Conservation (phyloP, 1,140 invertebrate species). For the Drosophila sturtevanti region DNA sequence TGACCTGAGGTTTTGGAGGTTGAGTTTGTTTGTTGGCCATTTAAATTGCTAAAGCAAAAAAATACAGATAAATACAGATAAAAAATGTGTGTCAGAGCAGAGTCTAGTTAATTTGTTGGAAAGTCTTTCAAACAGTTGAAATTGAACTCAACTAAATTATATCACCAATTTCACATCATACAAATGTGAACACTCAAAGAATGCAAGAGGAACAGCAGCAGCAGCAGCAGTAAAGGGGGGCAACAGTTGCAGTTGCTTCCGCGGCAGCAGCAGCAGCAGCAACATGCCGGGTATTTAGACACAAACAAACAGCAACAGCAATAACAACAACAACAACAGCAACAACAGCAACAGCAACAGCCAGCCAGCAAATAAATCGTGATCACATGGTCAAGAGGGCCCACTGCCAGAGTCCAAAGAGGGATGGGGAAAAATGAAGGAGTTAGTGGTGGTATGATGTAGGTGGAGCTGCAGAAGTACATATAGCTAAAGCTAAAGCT, state of each 20-base stretch:
- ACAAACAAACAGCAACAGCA: conserved; percentile 57
- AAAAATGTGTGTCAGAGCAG: neutral
- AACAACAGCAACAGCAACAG: conserved; percentile 44
- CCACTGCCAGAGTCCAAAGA: conserved; percentile 12
- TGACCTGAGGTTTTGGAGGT: neutral
- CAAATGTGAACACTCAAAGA: neutral
- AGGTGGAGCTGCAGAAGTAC: conserved; percentile 11
- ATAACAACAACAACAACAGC: conserved; percentile 44
- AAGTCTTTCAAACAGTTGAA: neutral
- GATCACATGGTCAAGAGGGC: conserved; percentile 82
- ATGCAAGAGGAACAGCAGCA: conserved; percentile 1
- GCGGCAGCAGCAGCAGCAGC: conserved; percentile 59
- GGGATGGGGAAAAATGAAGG: neutral
- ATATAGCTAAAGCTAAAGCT: neutral
- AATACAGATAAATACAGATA: neutral
- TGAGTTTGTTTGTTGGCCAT: neutral
- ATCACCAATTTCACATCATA: conserved; percentile 7
- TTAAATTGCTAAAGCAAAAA: neutral
- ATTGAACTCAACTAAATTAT: conserved; percentile 6
- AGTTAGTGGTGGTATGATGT: neutral
- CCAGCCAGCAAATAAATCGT: conserved; percentile 79
- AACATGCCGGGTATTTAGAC: conserved; percentile 70
- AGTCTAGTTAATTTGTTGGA: neutral
- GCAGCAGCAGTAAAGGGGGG: conserved; percentile 25
- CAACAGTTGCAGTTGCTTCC: conserved; percentile 51